phyloP scores from a whole-genome alignment of 2,797 vertebrate species.

The Oreochromis mossambicus region DNA sequence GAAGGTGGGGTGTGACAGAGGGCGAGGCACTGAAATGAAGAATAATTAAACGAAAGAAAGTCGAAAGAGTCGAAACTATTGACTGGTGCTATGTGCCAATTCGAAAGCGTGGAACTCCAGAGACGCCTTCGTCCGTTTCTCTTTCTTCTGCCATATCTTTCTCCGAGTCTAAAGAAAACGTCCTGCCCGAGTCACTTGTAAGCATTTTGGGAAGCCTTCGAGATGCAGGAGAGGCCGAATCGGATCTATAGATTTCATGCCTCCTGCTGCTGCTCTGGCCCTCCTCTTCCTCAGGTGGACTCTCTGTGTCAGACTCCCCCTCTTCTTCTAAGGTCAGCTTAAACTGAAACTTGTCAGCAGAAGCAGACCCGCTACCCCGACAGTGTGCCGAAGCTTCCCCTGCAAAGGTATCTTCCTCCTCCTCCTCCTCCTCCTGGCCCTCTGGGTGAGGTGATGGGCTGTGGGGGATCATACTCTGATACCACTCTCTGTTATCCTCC shows the following conservation, averaged over 20 bases:
- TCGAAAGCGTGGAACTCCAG: slow-evolving; percentile 61
- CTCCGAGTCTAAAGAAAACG: slow-evolving; percentile 55
- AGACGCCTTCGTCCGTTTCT: slow-evolving; percentile 70
- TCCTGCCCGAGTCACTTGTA: slow-evolving; percentile 56
- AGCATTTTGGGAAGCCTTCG: slow-evolving; percentile 5
- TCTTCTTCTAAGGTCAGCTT: slow-evolving; percentile 85
- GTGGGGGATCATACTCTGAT: slow-evolving; percentile 90
- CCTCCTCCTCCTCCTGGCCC: slow-evolving; percentile 17
- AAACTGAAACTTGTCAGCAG: slow-evolving; percentile 84
- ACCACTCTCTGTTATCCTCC: slow-evolving; percentile 94
- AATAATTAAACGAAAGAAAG: slow-evolving; percentile 39
- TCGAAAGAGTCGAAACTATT: slow-evolving; percentile 4
- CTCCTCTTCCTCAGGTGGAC: slow-evolving; percentile 68
- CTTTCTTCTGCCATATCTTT: slow-evolving; percentile 56
- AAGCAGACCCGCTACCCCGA: not conserved
- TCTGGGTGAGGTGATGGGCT: slow-evolving; percentile 80
- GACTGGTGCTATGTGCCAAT: slow-evolving; percentile 77
- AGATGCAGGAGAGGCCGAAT: slow-evolving; percentile 17
- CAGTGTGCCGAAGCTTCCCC: slow-evolving; percentile 23
- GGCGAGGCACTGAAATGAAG: slow-evolving; percentile 56
- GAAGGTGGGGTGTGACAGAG: slow-evolving; percentile 34
- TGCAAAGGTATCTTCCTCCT: slow-evolving; percentile 12
- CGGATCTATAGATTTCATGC: slow-evolving; percentile 34
- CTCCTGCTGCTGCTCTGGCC: slow-evolving; percentile 18
- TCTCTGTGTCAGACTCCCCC: slow-evolving; percentile 75